Base-by-base conservation (phyloP, 92 coral and sea anemone genomes). In the Palythoa caribaeorum region DNA sequence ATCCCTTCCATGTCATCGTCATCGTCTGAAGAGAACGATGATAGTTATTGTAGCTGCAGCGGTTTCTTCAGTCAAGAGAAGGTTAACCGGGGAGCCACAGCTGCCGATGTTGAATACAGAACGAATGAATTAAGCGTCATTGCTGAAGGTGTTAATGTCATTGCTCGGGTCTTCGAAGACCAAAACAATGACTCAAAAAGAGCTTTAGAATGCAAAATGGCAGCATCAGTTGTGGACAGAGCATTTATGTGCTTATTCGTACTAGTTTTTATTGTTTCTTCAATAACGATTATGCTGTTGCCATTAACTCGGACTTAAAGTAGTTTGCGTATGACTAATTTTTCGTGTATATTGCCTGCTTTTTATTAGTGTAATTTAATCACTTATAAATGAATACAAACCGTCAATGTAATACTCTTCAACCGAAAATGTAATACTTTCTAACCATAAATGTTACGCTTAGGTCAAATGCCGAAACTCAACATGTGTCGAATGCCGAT, bases 171-270 rank as follows among this genome's bases (percentile, higher is more conserved):
- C 4, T 85, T 94, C 2, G 52, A 85, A 35, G 95, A 88, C 36
- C 90, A 93, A 3, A 85, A 91, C 35, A 80, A 86, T 28, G 88
- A 87, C 36, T 91, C 84, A 5, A 77, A 77, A 21, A 80, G 40
- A 35, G 89, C 89, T 6, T 89, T 91, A 9, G 98, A 94, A 76
- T 83, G 96, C 51, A 90, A 95, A 51, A 53, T 93, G 47, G 98
- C 98, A 0, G 96, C 98, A 19, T 94, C 98, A 60, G 88, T 94
- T 60, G 93, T 93, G 10, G 98, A 94, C 65, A 87, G 96, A 71
- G 91, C 92, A 14, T 94, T 94, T 78, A 93, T 94, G 98, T 72
- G 85, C 54, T 55, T 94, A 71, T 94, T 94, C 79, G 53, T 91
- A 6, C 9, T 77, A 20, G 87, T 93, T 16, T 94, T 94, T 83